Evolutionary conservation across 1,140 invertebrate genomes (phyloP).

Genomic region (Hesperophylax magnus): DNA sequence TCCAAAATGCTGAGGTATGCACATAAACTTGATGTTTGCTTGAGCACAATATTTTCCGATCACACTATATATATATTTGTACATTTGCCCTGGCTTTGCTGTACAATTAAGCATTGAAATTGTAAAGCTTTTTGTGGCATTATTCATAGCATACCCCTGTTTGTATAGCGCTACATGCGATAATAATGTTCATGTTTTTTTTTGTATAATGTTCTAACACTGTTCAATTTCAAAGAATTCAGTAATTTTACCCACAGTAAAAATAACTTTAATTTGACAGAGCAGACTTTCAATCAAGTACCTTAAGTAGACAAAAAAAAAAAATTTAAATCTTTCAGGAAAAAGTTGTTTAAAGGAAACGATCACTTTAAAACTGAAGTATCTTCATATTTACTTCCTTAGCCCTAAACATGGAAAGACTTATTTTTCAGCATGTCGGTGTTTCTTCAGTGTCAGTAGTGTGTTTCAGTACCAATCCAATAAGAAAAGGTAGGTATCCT

Average conservation of each 20-base stretch:
- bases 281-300: background rate
- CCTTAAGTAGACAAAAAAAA: no score
- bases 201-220: background rate
- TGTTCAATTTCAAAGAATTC: background rate
- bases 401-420: background rate
- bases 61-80: background rate
- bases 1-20: background rate
- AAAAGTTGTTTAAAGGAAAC: no score
- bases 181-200: background rate
- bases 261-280: background rate
- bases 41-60: constrained; percentile 9
- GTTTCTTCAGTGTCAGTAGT: background rate
- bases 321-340: no score
- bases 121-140: constrained; percentile 20
- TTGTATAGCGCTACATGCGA: background rate
- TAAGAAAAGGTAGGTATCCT: no score
- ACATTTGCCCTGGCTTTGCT: background rate
- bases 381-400: no score
- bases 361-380: no score
- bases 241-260: background rate
- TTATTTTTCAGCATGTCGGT: background rate
- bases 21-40: constrained; percentile 12
- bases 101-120: background rate
- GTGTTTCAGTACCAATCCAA: no score
- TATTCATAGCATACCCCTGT: background rate